Evolutionary conservation across 2,888 invertebrate genomes (phyloP).

Genomic region (Proisotoma minuta): DNA sequence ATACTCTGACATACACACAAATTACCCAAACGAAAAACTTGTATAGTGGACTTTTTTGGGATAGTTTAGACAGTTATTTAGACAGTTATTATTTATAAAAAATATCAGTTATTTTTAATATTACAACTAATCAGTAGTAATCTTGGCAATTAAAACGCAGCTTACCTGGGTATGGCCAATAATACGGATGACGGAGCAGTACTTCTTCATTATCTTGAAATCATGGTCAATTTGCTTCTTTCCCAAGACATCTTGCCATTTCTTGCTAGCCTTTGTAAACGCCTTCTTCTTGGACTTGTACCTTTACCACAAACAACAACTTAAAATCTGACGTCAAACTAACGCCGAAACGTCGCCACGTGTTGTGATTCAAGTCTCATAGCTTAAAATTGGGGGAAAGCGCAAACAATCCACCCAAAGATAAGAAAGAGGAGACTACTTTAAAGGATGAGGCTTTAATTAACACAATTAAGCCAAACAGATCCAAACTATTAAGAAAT

Average conservation of each 20-base stretch:
- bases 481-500: too few relatives aligned
- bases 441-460: too few relatives aligned
- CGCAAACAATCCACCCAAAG: conserved; percentile 5
- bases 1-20: too few relatives aligned
- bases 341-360: not conserved
- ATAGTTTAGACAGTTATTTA: too few relatives aligned
- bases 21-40: too few relatives aligned
- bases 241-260: conserved; percentile 96
- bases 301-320: conserved; percentile 58
- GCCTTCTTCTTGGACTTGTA: conserved; percentile 99
- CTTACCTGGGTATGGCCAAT: conserved; percentile 94
- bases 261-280: conserved; percentile 95
- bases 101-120: too few relatives aligned
- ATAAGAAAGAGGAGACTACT: too few relatives aligned
- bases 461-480: too few relatives aligned
- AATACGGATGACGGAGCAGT: conserved; percentile 93
- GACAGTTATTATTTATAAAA: too few relatives aligned
- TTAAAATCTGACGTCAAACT: not conserved
- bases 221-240: conserved; percentile 95
- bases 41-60: too few relatives aligned
- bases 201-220: conserved; percentile 94
- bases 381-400: conserved; percentile 12
- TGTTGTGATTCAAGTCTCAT: conserved; percentile 27
- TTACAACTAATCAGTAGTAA: too few relatives aligned
- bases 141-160: too few relatives aligned